Conservation (phyloP, 2,888 invertebrate species). For the Aporophyla nigra region DNA sequence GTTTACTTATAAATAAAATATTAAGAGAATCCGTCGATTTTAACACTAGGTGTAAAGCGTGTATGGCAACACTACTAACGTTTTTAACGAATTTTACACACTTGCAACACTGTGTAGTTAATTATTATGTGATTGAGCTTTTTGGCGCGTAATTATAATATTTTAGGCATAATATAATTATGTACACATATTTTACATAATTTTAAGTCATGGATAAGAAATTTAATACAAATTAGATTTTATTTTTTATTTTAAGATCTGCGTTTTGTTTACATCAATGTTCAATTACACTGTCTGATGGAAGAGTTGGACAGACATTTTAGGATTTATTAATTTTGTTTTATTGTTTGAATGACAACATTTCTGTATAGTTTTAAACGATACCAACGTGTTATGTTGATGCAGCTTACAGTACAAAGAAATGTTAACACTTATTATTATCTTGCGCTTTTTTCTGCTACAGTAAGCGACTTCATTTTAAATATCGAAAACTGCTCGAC, state of each 20-base stretch:
- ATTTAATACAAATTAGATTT: conserved; percentile 81
- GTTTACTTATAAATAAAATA: conserved; percentile 60
- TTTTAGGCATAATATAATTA: conserved; percentile 69
- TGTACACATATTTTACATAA: conserved; percentile 67
- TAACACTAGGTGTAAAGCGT: conserved; percentile 64
- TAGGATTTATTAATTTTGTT: conserved; percentile 33
- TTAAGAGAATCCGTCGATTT: conserved; percentile 75
- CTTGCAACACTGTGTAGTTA: conserved; percentile 74
- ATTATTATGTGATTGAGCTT: conserved; percentile 79
- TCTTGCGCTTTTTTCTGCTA: conserved; percentile 51
- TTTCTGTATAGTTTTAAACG: conserved; percentile 60
- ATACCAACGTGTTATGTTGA: conserved; percentile 62
- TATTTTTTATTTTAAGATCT: conserved; percentile 68
- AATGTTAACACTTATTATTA: conserved; percentile 62
- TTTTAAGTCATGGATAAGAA: conserved; percentile 71
- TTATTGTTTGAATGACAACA: conserved; percentile 53
- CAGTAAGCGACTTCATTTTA: conserved; percentile 19
- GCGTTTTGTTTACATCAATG: conserved; percentile 69
- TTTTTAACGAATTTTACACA: conserved; percentile 71
- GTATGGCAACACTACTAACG: conserved; percentile 75
- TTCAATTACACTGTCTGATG: conserved; percentile 38
- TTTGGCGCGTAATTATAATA: conserved; percentile 71
- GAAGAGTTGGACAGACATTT: conserved; percentile 26
- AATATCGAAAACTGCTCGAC: conserved; percentile 2
- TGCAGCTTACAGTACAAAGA: conserved; percentile 73